These are phyloP conservation scores for Rachycentron canadum DNA, from an alignment of 2,797 vertebrate genomes.

Conservation along the genomic window DNA sequence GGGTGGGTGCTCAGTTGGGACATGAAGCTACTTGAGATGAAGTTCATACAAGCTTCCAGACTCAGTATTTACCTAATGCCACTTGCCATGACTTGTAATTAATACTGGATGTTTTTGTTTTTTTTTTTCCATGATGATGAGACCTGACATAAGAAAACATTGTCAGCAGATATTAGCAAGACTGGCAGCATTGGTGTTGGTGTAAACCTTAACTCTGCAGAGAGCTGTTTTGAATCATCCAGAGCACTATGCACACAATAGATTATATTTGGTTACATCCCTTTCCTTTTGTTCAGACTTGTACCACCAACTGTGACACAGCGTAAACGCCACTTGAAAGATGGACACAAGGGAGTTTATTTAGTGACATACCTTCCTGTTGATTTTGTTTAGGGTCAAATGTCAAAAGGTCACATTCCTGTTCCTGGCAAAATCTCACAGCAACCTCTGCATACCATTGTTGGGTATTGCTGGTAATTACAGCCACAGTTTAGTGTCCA, in stretches of 20 bases:
- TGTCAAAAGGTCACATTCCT: conserved; percentile 84
- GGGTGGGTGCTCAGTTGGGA: conserved; percentile 33
- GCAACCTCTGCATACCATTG: conserved; percentile 46
- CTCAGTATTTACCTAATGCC: conserved; percentile 29
- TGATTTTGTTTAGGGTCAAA: conserved; percentile 77
- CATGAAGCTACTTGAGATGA: conserved; percentile 45
- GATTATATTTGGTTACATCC: not conserved
- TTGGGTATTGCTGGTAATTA: conserved; percentile 41
- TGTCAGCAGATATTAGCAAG: conserved; percentile 23
- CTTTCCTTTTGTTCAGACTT: conserved; percentile 12
- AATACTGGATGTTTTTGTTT: not conserved
- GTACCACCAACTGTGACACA: conserved; percentile 13
- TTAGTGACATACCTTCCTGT: conserved; percentile 62
- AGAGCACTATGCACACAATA: not conserved
- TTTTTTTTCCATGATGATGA: not conserved
- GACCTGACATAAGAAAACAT: conserved; percentile 8
- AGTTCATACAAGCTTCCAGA: conserved; percentile 23
- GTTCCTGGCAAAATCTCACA: conserved; percentile 61
- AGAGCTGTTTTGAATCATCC: not conserved
- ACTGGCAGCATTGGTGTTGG: not conserved
- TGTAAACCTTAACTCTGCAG: not conserved
- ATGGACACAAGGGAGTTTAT: conserved; percentile 45
- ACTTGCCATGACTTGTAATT: conserved; percentile 44
- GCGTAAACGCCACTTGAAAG: conserved; percentile 12
- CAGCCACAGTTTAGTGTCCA: conserved; percentile 5